phyloP scores from a whole-genome alignment of 2,888 invertebrate genomes.

The Lasioglossum marginatum region DNA sequence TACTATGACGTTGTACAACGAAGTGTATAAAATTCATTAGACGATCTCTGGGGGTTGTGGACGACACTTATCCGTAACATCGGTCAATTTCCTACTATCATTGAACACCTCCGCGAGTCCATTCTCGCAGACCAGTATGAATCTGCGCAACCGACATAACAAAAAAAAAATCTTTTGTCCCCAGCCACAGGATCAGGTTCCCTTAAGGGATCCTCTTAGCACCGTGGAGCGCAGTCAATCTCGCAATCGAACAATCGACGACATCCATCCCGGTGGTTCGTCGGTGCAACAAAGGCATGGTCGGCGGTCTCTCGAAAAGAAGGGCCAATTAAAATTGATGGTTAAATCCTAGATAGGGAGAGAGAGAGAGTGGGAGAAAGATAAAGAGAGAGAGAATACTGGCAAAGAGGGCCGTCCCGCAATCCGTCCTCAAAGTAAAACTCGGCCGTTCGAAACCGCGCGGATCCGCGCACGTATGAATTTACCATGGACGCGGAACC shows the following conservation, averaged over 20 bases:
- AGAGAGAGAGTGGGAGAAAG: neutral
- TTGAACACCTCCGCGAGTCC: neutral
- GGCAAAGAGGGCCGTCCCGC: neutral
- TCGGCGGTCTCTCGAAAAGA: neutral
- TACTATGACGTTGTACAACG: too few species aligned
- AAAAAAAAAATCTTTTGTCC: neutral
- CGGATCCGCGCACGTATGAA: slow-evolving; percentile 3
- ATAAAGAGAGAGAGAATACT: neutral
- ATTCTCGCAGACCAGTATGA: neutral
- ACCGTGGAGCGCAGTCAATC: neutral
- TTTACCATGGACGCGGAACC: slow-evolving; percentile 2
- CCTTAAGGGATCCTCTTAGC: neutral
- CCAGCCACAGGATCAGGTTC: neutral
- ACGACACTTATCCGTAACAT: neutral
- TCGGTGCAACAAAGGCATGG: neutral
- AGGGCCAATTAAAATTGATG: slow-evolving; percentile 15
- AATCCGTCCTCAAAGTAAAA: slow-evolving; percentile 3
- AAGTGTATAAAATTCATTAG: too few species aligned
- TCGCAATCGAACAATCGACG: slow-evolving; percentile 3
- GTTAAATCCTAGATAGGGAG: neutral
- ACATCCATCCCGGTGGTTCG: neutral
- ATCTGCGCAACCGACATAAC: neutral
- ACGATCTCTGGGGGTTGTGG: too few species aligned
- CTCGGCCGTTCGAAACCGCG: neutral
- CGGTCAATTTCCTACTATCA: neutral